phyloP scores from a whole-genome alignment of 2,797 vertebrate species.

The Mormyrus hasselquistii region DNA sequence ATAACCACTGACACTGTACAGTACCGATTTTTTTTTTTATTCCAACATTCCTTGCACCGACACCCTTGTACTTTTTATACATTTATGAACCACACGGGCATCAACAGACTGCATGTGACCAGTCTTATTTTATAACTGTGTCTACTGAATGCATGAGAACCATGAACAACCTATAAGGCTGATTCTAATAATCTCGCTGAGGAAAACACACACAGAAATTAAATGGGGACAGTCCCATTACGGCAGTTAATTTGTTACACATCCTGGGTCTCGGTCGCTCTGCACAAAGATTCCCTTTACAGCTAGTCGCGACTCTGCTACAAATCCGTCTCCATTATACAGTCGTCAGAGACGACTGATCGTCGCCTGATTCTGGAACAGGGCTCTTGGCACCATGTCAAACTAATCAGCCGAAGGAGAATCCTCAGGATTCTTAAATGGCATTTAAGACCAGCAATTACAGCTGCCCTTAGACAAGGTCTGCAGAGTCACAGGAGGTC shows the following conservation, averaged over 20 bases:
- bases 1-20: neutral
- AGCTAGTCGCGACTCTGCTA: neutral
- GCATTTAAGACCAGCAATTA: neutral
- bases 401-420: conserved; percentile 10
- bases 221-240: neutral
- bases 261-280: neutral
- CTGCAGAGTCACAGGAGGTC: neutral
- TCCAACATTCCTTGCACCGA: neutral
- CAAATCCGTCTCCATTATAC: neutral
- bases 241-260: neutral
- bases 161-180: neutral
- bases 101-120: neutral
- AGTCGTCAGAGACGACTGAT: neutral
- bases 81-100: neutral
- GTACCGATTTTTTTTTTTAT: neutral
- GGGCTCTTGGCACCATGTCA: conserved; percentile 3
- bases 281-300: neutral
- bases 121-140: neutral
- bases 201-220: neutral
- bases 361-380: neutral
- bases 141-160: neutral
- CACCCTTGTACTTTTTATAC: neutral
- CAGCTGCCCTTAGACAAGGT: neutral
- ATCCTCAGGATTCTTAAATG: neutral
- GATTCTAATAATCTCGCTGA: neutral